phyloP scores from a whole-genome alignment of 2,888 invertebrate species.

The Bhutanitis thaidina region DNA sequence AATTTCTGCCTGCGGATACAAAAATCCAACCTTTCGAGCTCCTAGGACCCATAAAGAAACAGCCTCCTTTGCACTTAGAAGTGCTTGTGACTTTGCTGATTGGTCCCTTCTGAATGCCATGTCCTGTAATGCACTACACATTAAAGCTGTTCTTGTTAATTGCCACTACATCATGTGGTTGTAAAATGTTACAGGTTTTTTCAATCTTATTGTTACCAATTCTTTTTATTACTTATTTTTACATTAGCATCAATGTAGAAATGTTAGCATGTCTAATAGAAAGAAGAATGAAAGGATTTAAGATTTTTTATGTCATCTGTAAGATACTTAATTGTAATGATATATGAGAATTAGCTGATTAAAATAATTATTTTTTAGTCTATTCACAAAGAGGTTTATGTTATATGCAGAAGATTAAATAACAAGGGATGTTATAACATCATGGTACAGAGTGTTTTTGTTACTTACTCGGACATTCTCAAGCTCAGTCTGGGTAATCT shows the following conservation, averaged over 20 bases:
- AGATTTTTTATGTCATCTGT: slow-evolving; percentile 11
- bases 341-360: neutral
- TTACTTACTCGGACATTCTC: slow-evolving; percentile 90
- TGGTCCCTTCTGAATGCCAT: slow-evolving; percentile 84
- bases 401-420: neutral
- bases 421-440: slow-evolving; percentile 1
- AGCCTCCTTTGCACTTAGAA: slow-evolving; percentile 96
- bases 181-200: slow-evolving; percentile 17
- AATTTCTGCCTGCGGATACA: slow-evolving; percentile 42
- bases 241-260: slow-evolving; percentile 21
- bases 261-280: slow-evolving; percentile 26
- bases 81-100: slow-evolving; percentile 87
- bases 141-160: slow-evolving; percentile 72
- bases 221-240: neutral
- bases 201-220: slow-evolving; percentile 2
- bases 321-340: slow-evolving; percentile 3
- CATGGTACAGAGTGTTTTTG: neutral
- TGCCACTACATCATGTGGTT: slow-evolving; percentile 51
- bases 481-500: slow-evolving; percentile 91
- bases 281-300: slow-evolving; percentile 4
- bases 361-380: neutral
- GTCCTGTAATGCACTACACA: slow-evolving; percentile 83
- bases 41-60: slow-evolving; percentile 96
- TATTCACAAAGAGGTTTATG: neutral
- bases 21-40: slow-evolving; percentile 91